Evolutionary conservation across 2,888 invertebrate species (phyloP).

Genomic region (Epirrhoe tristata): DNA sequence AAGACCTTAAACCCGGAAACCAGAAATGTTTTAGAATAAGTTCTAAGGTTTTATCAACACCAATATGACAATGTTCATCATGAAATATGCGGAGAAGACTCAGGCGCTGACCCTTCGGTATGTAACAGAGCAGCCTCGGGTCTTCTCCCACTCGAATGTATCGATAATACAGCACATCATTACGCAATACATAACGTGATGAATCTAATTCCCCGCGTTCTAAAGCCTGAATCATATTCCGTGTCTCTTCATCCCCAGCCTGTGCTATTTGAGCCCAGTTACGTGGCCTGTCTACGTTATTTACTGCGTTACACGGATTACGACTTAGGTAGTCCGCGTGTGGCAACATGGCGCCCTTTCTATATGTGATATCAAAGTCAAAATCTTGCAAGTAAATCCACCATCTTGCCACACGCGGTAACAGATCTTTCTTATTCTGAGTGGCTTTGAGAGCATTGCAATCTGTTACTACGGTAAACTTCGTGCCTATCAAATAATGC

Average conservation of each 20-base stretch:
- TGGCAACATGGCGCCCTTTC: constrained; percentile 41
- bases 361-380: constrained; percentile 42
- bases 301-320: no score
- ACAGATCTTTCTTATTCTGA: constrained; percentile 43
- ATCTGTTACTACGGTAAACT: constrained; percentile 47
- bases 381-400: constrained; percentile 40
- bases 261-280: constrained; percentile 44
- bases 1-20: constrained; percentile 29
- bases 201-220: constrained; percentile 22
- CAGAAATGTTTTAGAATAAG: constrained; percentile 34
- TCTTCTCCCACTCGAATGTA: no score
- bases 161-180: no score
- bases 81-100: constrained; percentile 41
- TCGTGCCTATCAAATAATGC: constrained; percentile 41
- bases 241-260: constrained; percentile 39
- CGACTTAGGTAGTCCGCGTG: constrained; percentile 34
- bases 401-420: constrained; percentile 43
- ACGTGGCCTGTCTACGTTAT: constrained; percentile 19
- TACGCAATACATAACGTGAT: no score
- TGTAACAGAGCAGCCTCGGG: no score
- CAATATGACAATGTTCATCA: constrained; percentile 34
- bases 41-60: constrained; percentile 29
- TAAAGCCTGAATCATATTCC: constrained; percentile 35
- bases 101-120: constrained; percentile 17
- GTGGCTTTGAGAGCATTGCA: constrained; percentile 49